These are phyloP conservation scores for Chromis chromis DNA, from an alignment of 2,797 vertebrate genomes.

Conservation along the genomic window DNA sequence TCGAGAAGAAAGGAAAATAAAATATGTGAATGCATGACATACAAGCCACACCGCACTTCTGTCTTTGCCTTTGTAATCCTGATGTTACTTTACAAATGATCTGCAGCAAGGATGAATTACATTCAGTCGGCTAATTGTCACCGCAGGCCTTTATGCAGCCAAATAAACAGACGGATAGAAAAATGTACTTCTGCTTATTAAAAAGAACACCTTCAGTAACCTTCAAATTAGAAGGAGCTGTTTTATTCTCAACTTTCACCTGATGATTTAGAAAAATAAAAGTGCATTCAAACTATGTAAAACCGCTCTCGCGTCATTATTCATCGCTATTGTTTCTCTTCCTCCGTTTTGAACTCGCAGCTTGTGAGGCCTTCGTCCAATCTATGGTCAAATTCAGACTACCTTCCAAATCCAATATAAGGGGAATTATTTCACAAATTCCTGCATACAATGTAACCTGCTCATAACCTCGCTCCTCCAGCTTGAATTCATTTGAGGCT, in stretches of 20 bases:
- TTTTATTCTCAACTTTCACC: slow-evolving; percentile 23
- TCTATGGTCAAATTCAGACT: slow-evolving; percentile 65
- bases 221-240: background rate
- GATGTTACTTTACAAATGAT: slow-evolving; percentile 75
- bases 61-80: slow-evolving; percentile 75
- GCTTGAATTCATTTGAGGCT: slow-evolving; percentile 84
- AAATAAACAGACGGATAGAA: slow-evolving; percentile 2
- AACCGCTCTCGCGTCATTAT: slow-evolving; percentile 37
- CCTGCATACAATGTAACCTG: slow-evolving; percentile 82
- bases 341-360: slow-evolving; percentile 28
- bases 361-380: slow-evolving; percentile 65
- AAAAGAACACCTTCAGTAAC: background rate
- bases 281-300: slow-evolving; percentile 25
- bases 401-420: slow-evolving; percentile 83
- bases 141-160: background rate
- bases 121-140: background rate
- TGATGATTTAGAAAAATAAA: background rate
- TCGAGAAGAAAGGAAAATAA: background rate
- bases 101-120: background rate
- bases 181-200: slow-evolving; percentile 1
- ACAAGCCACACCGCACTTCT: too few species aligned
- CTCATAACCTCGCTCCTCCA: slow-evolving; percentile 80
- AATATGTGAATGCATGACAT: background rate
- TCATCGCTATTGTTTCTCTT: slow-evolving; percentile 17
- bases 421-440: slow-evolving; percentile 85